phyloP scores from a whole-genome alignment of 2,797 vertebrate genomes.

The Spinibarbus caldwelli region DNA sequence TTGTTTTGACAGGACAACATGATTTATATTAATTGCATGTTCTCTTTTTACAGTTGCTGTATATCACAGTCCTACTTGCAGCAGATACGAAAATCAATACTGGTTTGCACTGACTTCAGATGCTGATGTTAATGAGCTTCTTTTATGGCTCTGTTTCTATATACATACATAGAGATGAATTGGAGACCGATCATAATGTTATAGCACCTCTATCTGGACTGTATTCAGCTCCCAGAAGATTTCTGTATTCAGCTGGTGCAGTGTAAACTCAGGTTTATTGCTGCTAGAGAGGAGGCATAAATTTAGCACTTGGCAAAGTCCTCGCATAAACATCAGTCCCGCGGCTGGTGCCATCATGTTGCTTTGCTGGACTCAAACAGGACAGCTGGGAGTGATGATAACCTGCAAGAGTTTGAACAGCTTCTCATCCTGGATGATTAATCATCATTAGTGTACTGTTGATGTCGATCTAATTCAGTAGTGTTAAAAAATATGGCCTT shows the following conservation, averaged over 20 bases:
- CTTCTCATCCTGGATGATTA: conserved; percentile 6
- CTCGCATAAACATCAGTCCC: conserved; percentile 54
- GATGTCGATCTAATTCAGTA: neutral
- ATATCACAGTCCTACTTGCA: neutral
- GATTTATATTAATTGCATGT: neutral
- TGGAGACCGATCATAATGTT: neutral
- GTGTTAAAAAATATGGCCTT: neutral
- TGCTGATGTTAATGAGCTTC: neutral
- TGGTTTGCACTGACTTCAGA: neutral
- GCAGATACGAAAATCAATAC: neutral
- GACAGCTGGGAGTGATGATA: conserved; percentile 56
- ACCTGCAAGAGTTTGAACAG: conserved; percentile 27
- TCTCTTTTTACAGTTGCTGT: neutral
- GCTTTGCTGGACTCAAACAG: conserved; percentile 62
- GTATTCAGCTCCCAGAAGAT: neutral
- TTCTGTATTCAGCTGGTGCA: conserved; percentile 17
- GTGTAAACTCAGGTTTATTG: conserved; percentile 35
- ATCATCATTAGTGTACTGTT: conserved; percentile 27
- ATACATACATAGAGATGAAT: neutral
- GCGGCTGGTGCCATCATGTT: conserved; percentile 66
- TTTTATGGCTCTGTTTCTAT: conserved; percentile 8
- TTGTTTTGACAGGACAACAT: neutral
- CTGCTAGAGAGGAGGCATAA: conserved; percentile 45
- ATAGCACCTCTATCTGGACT: conserved; percentile 6
- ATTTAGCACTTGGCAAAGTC: conserved; percentile 67